Evolutionary conservation across 2,888 invertebrate genomes (phyloP).

Genomic region (Eilema caniola): DNA sequence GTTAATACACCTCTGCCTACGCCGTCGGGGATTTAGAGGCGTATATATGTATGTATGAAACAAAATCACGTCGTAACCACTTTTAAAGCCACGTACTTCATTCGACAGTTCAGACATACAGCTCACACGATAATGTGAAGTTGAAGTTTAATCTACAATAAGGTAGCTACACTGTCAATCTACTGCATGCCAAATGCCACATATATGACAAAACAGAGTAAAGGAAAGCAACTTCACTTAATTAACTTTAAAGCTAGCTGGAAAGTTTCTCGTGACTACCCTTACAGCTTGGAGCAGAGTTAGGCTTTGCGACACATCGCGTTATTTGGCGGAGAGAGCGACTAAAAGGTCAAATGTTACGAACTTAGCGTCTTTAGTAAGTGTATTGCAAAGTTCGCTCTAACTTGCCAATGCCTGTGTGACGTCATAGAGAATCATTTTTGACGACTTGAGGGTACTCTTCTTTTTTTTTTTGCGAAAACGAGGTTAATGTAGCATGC

Average conservation of each 20-base stretch:
- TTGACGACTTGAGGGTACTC: slow-evolving; percentile 55
- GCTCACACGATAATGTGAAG: slow-evolving; percentile 41
- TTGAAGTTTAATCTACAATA: slow-evolving; percentile 51
- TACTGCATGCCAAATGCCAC: slow-evolving; percentile 57
- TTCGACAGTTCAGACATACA: slow-evolving; percentile 40
- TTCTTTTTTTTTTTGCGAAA: slow-evolving; percentile 52
- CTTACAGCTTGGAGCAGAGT: slow-evolving; percentile 38
- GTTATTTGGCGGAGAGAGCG: slow-evolving; percentile 64
- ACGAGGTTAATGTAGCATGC: slow-evolving; percentile 52
- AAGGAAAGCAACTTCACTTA: slow-evolving; percentile 66
- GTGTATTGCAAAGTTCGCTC: slow-evolving; percentile 71
- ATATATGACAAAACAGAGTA: slow-evolving; percentile 66
- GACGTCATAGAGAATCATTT: slow-evolving; percentile 53
- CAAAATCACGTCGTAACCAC: slow-evolving; percentile 12
- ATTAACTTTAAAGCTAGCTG: slow-evolving; percentile 79
- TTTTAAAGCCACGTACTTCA: slow-evolving; percentile 6
- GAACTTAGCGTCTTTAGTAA: slow-evolving; percentile 66
- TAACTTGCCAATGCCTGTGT: slow-evolving; percentile 57
- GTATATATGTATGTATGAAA: not conserved
- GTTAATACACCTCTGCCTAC: too few species aligned
- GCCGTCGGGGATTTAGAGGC: too few species aligned
- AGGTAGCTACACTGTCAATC: slow-evolving; percentile 62
- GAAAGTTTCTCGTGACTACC: slow-evolving; percentile 62
- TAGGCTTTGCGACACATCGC: slow-evolving; percentile 61
- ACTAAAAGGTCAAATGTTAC: slow-evolving; percentile 67